A percentile compares a stretch with the other conserved stretches of the same genome.
Evolutionary conservation across 2,113 vertebrate species (phyloP).

Genomic region (Varanus salvator): DNA sequence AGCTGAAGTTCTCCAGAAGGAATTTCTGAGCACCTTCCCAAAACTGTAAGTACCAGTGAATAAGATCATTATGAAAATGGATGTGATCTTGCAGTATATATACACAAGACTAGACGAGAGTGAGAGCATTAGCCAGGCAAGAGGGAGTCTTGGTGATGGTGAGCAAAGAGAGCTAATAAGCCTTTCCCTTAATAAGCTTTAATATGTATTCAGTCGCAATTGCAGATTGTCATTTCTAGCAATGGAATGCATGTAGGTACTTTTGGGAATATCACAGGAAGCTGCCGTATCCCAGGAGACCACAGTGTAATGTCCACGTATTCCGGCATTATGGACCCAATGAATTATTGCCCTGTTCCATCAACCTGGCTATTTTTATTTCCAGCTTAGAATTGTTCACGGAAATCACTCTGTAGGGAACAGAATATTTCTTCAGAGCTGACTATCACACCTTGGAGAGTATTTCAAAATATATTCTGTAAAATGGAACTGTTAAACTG

Average conservation of each 20-base stretch:
- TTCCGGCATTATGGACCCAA: too few relatives aligned
- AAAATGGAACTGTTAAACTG: conserved; percentile 14
- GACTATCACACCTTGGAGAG: background rate
- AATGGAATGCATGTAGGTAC: background rate
- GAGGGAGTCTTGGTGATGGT: too few relatives aligned
- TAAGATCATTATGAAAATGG: too few relatives aligned
- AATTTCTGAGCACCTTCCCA: too few relatives aligned
- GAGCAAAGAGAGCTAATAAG: background rate
- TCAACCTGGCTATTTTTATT: background rate
- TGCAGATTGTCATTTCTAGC: background rate
- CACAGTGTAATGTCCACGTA: too few relatives aligned
- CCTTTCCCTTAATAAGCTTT: background rate
- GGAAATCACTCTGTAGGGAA: background rate
- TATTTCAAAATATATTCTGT: background rate
- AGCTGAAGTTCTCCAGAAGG: too few relatives aligned
- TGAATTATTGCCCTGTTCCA: background rate
- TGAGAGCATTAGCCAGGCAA: background rate
- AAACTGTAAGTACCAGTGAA: too few relatives aligned
- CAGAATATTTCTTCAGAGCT: background rate
- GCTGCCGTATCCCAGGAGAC: too few relatives aligned
- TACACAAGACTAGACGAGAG: background rate
- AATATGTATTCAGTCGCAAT: background rate
- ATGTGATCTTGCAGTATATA: too few relatives aligned
- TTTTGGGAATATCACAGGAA: background rate
- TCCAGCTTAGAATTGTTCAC: background rate